Conservation (phyloP, 2,888 invertebrate species). For the Resseliella maxima region DNA sequence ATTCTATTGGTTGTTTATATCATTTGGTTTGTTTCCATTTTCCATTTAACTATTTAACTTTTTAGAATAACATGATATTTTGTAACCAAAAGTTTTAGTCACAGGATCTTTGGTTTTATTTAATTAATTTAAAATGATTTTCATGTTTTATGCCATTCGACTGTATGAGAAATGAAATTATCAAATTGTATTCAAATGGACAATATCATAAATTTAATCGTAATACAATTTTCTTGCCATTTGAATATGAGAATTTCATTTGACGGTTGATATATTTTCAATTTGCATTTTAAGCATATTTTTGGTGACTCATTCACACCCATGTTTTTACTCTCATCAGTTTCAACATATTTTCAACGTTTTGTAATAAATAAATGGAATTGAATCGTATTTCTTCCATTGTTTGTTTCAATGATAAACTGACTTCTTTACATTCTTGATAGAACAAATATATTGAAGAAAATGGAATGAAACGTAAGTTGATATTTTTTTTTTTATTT, state of each 20-base stretch:
- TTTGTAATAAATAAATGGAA: no score
- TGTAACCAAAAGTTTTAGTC: not conserved
- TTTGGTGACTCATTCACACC: not conserved
- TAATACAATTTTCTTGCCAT: no score
- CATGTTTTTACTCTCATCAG: not conserved
- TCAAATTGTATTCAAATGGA: no score
- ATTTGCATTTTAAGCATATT: constrained; percentile 2
- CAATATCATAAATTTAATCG: no score
- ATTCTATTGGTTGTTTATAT: constrained; percentile 34
- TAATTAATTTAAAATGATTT: constrained; percentile 25
- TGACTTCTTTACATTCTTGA: not conserved
- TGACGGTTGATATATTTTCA: not conserved
- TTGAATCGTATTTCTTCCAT: constrained; percentile 20
- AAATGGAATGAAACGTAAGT: not conserved
- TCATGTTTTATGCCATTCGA: not conserved
- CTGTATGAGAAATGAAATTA: no score
- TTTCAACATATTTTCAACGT: not conserved
- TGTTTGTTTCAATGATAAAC: not conserved
- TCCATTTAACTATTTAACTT: not conserved
- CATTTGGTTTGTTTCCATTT: not conserved
- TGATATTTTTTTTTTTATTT: not conserved
- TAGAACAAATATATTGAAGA: not conserved
- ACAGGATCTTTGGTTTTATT: not conserved
- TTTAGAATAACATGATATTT: not conserved
- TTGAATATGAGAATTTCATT: not conserved